phyloP scores from a whole-genome alignment of 2,113 vertebrate genomes.

The Emydura subglobosa region DNA sequence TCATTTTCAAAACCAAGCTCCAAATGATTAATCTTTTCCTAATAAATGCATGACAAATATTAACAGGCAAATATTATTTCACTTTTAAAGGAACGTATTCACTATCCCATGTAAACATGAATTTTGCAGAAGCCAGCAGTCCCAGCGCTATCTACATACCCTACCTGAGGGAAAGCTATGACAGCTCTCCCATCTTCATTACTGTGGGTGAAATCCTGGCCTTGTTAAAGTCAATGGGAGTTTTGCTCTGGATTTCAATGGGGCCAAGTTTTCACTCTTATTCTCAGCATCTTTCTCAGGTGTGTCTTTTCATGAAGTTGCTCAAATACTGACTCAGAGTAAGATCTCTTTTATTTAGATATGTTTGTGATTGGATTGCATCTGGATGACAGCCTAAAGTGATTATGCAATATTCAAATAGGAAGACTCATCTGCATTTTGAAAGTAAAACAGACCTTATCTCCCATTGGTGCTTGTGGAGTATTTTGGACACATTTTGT shows the following conservation, averaged over 20 bases:
- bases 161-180: neutral
- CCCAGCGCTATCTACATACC: neutral
- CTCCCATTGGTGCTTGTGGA: neutral
- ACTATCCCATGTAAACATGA: neutral
- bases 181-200: neutral
- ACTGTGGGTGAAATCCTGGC: neutral
- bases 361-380: neutral
- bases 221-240: neutral
- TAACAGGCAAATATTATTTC: neutral
- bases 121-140: neutral
- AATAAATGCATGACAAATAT: neutral
- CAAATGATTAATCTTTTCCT: conserved; percentile 3
- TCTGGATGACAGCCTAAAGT: neutral
- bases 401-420: neutral
- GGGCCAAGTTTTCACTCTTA: neutral
- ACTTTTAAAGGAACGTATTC: neutral
- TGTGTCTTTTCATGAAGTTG: neutral
- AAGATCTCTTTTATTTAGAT: neutral
- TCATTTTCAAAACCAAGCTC: neutral
- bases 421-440: neutral
- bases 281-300: neutral
- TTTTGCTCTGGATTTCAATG: neutral
- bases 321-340: neutral
- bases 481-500: neutral
- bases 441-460: neutral